Evolutionary conservation across 2,888 invertebrate genomes (phyloP), one percentile per base, ranked within the genome.

Genomic region (Melanargia galathea): DNA sequence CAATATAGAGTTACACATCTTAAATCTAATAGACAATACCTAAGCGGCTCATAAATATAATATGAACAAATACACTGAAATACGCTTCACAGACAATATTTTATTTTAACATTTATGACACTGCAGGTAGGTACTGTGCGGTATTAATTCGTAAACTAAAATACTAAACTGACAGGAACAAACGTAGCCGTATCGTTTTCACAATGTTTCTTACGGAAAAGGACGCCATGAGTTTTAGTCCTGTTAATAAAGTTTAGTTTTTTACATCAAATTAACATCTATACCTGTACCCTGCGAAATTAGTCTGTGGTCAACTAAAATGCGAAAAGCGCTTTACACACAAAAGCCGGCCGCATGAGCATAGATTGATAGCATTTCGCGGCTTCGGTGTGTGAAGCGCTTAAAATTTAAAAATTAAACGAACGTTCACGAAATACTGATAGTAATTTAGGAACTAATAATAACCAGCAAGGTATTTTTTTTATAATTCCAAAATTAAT

Each of bases 361-460:
- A 16, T 16, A 38, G n/a, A n/a, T n/a, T 5, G 6, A n/a, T n/a
- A 6, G n/a, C 16, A 40, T 1, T 6, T 16, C 16, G 40, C 40
- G 16, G 20, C 45, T 46, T 46, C 20, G 20, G 45, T 20, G 45
- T 46, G 20, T 20, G 18, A 11, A 46, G 20, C 45, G 45, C 45
- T 46, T 22, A 46, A 11, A 46, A 4, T 2, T 46, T 8, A 13
- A 20, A 22, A 46, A 22, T 11, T 46, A 59, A 68, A 72, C 78
- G 70, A 81, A 75, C 72, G 66, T 72, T 76, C 75, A 79, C 75
- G 71, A 83, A 90, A 90, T 90, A 90, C 89, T 90, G 90, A 82
- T 82, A 78, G 87, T 89, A 85, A 87, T 89, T 88, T 86, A 90
- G 90, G 90, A 90, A 90, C 90, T 87, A 85, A 81, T 77, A 74